Evolutionary conservation across 2,888 invertebrate genomes (phyloP), one percentile per base, ranked within the genome.

Genomic region (Chymomyza caudatula): DNA sequence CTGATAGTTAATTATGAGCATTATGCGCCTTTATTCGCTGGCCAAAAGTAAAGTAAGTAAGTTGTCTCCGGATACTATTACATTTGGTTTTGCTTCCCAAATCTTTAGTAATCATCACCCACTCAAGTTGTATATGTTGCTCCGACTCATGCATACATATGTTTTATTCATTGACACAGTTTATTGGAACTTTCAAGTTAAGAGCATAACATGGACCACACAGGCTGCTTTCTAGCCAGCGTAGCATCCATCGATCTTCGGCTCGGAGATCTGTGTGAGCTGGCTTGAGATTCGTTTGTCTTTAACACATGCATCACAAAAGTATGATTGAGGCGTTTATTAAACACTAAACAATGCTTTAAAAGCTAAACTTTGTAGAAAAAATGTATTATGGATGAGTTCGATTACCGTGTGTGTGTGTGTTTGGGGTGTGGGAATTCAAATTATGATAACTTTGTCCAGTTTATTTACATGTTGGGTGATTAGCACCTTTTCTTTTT

Each of bases 231-330:
- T 56, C 54, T n/a, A 15, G n/a, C 17, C 43, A 62, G 0, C 17
- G 17, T 11, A 37, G 37, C 5, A 15, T 47, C 44, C 44, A 13
- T 20, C 51, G 51, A 17, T 51, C 51, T 51, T 51, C n/a, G n/a
- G n/a, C n/a, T n/a, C n/a, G n/a, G n/a, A n/a, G n/a, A n/a, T n/a
- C n/a, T 37, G 29, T 37, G 22, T 29, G 25, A n/a, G 29, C n/a
- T 37, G 68, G 65, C 57, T 75, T 73, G 68, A 70, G 71, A 76
- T 80, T 74, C 86, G 76, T 85, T 82, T 82, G 81, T 86, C 82
- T 86, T 82, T 82, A 86, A 77, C 82, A 86, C 73, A 69, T 76
- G 82, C 73, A 74, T 86, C 84, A 84, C 80, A 83, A 82, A 82
- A 69, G 74, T 86, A 81, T 84, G 85, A 86, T 81, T 82, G 76